Evolutionary conservation across 1,140 invertebrate genomes (phyloP), one percentile per base, ranked within the genome.

Genomic region (Tetraneura akinire): DNA sequence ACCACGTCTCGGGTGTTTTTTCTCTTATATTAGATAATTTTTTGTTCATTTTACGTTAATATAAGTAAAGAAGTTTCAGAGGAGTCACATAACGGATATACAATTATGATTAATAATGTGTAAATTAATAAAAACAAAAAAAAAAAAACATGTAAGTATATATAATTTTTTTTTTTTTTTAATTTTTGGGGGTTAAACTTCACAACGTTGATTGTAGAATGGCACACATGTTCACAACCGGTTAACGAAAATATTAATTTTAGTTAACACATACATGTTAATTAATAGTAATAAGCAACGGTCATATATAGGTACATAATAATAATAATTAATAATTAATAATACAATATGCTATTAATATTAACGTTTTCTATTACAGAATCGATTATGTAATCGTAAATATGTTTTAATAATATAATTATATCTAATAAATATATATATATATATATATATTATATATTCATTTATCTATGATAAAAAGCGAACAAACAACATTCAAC

Each of bases 131-230:
- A 26, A n/a, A n/a, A n/a, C n/a, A n/a, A n/a, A n/a, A n/a, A n/a
- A n/a, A n/a, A n/a, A n/a, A 78, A 60, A 78, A 78, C 74, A 78
- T 60, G 74, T 62, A 78, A 78, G 74, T 78, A 78, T 78, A 78
- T 60, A 51, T 37, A 86, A 90, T 88, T 64, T 89, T 90, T 57
- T 91, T 55, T 16, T 57, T 57, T 47, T 73, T 73, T 74, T 71
- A 45, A 55, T 76, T 37, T 78, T 76, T 42, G 51, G 71, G 51
- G 74, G 53, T 78, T 60, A 78, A 57, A 78, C 16, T 62, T 78
- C 74, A 78, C 74, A 78, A 78, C 74, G 60, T 62, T 78, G 74
- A 78, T 78, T 78, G 74, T 60, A 78, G 55, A 60, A 78, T 78
- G 74, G 55, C 74, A 78, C 74, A 78, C 74, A 62, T 51, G 74